Base-by-base conservation (phyloP, 2,888 invertebrate genomes). In the Abrostola triplasia region DNA sequence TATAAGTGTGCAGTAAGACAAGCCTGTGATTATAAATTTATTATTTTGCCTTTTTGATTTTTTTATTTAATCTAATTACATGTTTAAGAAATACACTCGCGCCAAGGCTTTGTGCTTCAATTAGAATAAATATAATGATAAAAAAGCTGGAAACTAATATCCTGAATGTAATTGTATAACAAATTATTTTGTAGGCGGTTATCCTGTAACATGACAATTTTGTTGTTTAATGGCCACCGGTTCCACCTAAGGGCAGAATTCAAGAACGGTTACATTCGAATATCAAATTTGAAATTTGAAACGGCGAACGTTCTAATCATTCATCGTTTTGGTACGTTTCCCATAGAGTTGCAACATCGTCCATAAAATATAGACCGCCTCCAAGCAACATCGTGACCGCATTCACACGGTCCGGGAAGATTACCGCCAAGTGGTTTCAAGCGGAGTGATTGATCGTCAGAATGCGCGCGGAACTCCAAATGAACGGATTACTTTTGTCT, bases 321-420 rank as follows among this genome's bases (percentile, higher is more conserved):
- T 77, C 73, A 79, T 79, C 75, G 76, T 75, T 79, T 79, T 71
- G 71, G 67, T 77, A 73, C 66, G 66, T 83, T 89, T 90, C 88
- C 86, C 88, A 90, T 86, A 84, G 87, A 82, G 84, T 90, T 91
- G 88, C 90, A 87, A 90, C 88, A 88, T 83, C 79, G 80, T 79
- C 80, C 84, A 88, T 90, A 90, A 89, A 89, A 91, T 90, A 89
- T 90, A 88, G 88, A 89, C 84, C 87, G 85, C 72, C 78, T 79
- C 64, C 67, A 63, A 80, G 73, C 81, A 70, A 79, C 75, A 73
- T 83, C 82, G 87, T 90, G 93, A 90, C 92, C 92, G 92, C 92
- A 83, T 94, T 94, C 93, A 90, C 93, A 94, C 93, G 93, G 81
- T 89, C 72, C 82, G 76, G 82, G 88, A 76, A 89, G 89, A 89